phyloP scores from a whole-genome alignment of 2,888 invertebrate species.

The Cephus sareptanus region DNA sequence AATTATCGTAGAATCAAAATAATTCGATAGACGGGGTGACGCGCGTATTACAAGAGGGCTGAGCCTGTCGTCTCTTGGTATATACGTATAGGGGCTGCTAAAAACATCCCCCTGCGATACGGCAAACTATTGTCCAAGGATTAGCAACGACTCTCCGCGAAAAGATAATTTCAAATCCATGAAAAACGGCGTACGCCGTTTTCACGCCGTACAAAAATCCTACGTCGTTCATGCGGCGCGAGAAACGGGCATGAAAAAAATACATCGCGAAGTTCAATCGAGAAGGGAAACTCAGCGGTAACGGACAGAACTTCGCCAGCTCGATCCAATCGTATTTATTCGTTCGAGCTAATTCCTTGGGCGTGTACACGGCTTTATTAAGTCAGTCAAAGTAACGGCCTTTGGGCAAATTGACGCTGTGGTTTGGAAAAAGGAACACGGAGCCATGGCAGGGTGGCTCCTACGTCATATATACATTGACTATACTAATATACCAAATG shows the following conservation, averaged over 20 bases:
- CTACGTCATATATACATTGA: neutral
- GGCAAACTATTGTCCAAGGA: constrained; percentile 31
- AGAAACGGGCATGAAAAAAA: neutral
- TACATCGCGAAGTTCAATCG: neutral
- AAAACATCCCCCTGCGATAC: constrained; percentile 18
- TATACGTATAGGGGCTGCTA: constrained; percentile 21
- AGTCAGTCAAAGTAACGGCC: constrained; percentile 41
- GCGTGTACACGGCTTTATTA: constrained; percentile 44
- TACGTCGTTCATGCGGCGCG: neutral
- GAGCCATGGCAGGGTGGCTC: neutral
- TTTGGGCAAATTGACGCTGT: constrained; percentile 52
- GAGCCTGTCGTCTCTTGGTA: constrained; percentile 9
- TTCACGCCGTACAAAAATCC: neutral
- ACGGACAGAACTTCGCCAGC: neutral
- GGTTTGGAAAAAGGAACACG: constrained; percentile 46
- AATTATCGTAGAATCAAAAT: constrained; percentile 65
- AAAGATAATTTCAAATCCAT: neutral
- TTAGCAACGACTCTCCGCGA: neutral
- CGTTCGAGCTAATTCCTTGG: constrained; percentile 50
- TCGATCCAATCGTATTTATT: constrained; percentile 38
- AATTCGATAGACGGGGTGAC: constrained; percentile 59
- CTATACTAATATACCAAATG: neutral
- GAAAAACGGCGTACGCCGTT: neutral
- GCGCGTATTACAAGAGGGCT: constrained; percentile 45
- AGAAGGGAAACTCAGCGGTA: neutral